Evolutionary conservation across 2,113 vertebrate genomes (phyloP).

Genomic region (Chaenocephalus aceratus): DNA sequence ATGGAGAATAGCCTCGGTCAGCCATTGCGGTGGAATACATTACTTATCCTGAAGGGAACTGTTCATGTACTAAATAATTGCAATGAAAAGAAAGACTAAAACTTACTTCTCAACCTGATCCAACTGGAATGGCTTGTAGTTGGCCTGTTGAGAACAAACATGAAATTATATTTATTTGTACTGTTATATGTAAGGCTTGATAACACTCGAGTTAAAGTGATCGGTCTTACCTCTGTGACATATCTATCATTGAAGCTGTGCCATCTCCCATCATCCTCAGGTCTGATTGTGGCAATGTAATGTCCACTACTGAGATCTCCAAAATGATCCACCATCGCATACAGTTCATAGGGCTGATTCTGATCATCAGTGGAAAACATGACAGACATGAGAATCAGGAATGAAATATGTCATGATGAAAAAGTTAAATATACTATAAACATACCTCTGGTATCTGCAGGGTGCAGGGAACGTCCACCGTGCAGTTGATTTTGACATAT

Average conservation of each 20-base stretch:
- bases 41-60: too few relatives aligned
- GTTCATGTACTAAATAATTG: too few relatives aligned
- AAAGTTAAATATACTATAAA: not conserved
- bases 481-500: slow-evolving; percentile 61
- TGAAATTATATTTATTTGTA: accelerated
- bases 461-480: slow-evolving; percentile 48
- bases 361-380: not conserved
- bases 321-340: slow-evolving; percentile 70
- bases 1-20: too few relatives aligned
- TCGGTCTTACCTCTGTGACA: slow-evolving; percentile 27
- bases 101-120: not conserved
- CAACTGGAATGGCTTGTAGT: not conserved
- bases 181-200: not conserved
- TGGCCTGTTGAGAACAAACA: not conserved
- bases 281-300: slow-evolving; percentile 68
- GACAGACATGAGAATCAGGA: not conserved
- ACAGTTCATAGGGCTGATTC: slow-evolving; percentile 73
- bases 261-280: slow-evolving; percentile 60
- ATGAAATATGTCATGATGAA: not conserved
- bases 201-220: not conserved
- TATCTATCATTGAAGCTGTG: slow-evolving; percentile 56
- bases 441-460: slow-evolving; percentile 46
- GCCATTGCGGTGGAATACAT: too few relatives aligned
- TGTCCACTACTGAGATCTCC: slow-evolving; percentile 48
- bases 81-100: too few relatives aligned